Evolutionary conservation across 2,113 vertebrate genomes (phyloP), one percentile per base, ranked within the genome.

Genomic region (Plectropomus leopardus): DNA sequence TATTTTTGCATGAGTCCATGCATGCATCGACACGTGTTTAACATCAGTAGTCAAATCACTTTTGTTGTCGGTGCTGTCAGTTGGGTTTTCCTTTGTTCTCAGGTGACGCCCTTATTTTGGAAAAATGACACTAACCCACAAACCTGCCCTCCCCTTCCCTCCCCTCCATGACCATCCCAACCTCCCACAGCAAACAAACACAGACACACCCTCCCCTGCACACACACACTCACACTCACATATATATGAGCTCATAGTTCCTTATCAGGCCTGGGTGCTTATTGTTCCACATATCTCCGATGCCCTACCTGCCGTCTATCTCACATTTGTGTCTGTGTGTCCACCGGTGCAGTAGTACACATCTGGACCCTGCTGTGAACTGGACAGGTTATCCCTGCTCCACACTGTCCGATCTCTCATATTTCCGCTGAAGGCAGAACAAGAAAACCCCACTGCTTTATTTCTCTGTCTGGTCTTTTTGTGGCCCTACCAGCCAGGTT

Each of bases 71-170:
- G 10, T 0, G 10, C 58, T 88, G 85, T 83, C 88, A 57, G 88
- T 92, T 88, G 36, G 42, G 10, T 60, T 79, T 28, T 58, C 51
- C 70, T 87, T 86, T 87, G 80, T 90, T 87, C 77, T 73, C 68
- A 60, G 76, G 66, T 81, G 55, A 86, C 89, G 64, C 89, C 85
- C 70, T 86, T 87, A 78, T 80, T 91, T 89, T 83, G 61, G 78
- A 88, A 91, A 89, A 87, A 73, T 55, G 65, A 86, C 72, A 75
- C 79, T 30, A 44, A 75, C 57, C 53, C 69, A 34, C 59, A 79
- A 68, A 59, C 72, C 67, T 17, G 78, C 74, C 75, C 76, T 42
- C 61, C 75, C 71, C 70, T 80, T 65, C 66, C 72, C 32, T 65
- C 75, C 71, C 70, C 79, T 65, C 66, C 72, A 32, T 72, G 54